phyloP scores from a whole-genome alignment of 2,888 invertebrate species.

The Crossocerus cetratus region DNA sequence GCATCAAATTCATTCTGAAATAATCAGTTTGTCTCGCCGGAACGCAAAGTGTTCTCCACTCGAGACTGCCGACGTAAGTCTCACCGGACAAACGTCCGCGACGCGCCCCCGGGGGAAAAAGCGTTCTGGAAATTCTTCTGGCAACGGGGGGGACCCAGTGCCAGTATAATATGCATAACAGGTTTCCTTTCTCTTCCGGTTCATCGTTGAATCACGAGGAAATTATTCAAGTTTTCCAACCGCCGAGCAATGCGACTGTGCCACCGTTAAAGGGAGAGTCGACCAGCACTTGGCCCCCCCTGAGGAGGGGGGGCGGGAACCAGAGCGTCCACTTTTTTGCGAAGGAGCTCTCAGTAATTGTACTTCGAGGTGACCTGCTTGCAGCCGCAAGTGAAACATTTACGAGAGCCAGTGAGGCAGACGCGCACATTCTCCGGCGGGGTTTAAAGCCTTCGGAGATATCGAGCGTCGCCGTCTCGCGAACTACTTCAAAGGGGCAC shows the following conservation, averaged over 20 bases:
- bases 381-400: background rate
- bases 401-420: background rate
- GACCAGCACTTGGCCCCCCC: no score
- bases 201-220: no score
- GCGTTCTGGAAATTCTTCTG: background rate
- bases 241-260: no score
- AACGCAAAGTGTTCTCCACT: no score
- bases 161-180: no score
- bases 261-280: no score
- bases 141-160: background rate
- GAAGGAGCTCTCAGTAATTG: background rate
- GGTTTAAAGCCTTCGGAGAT: slow-evolving; percentile 1
- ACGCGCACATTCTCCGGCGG: background rate
- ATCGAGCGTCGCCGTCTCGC: background rate
- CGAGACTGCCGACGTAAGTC: no score
- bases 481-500: slow-evolving; percentile 2
- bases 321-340: no score
- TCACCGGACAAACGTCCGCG: background rate
- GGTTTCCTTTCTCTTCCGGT: no score
- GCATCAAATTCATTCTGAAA: slow-evolving; percentile 5
- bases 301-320: no score
- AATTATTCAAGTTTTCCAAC: no score
- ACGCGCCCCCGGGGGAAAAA: background rate
- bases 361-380: background rate
- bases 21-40: background rate